phyloP scores from a whole-genome alignment of 2,888 invertebrate genomes.

The Rhimphoctona megacephalus region DNA sequence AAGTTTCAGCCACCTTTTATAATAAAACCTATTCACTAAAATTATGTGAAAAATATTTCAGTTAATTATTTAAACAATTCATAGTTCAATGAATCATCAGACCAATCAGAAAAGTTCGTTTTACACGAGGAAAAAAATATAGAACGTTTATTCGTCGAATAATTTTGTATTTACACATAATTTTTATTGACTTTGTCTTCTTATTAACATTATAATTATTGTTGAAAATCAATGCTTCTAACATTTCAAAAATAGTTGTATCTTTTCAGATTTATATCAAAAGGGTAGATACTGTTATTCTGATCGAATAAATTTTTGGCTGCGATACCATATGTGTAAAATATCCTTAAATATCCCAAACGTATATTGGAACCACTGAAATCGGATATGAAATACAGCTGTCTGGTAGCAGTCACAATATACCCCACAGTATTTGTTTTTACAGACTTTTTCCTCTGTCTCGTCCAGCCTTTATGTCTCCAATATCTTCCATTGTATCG shows the following conservation, averaged over 20 bases:
- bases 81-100: neutral
- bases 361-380: slow-evolving; percentile 6
- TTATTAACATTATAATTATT: neutral
- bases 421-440: slow-evolving; percentile 46
- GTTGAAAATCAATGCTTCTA: neutral
- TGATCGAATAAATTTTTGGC: neutral
- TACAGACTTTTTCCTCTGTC: slow-evolving; percentile 40
- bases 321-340: neutral
- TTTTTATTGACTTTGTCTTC: neutral
- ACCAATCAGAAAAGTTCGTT: neutral
- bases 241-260: neutral
- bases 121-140: neutral
- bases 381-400: slow-evolving; percentile 31
- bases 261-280: neutral
- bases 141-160: too few species aligned
- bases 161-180: too few species aligned
- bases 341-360: slow-evolving; percentile 17
- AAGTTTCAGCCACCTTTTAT: neutral
- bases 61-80: neutral
- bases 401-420: slow-evolving; percentile 20
- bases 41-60: neutral
- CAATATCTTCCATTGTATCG: neutral
- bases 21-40: neutral
- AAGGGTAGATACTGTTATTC: neutral
- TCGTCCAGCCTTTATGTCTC: neutral